phyloP scores from a whole-genome alignment of 2,797 vertebrate genomes.

The Sebastes trivittatus region DNA sequence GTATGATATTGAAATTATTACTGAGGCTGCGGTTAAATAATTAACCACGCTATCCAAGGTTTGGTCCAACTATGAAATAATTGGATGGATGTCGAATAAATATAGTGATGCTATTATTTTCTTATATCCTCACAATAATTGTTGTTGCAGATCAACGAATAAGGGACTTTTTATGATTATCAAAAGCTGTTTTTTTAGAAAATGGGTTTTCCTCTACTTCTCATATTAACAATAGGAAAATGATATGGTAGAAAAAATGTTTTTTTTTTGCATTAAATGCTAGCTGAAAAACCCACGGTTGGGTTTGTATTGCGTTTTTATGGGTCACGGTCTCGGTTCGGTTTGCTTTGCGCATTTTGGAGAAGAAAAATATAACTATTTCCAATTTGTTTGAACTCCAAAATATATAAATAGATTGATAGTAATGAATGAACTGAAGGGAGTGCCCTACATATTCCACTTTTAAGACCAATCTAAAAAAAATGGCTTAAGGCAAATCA shows the following conservation, averaged over 20 bases:
- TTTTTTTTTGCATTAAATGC: neutral
- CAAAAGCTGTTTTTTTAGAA: neutral
- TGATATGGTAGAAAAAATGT: neutral
- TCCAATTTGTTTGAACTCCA: too few species aligned
- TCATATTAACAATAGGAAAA: neutral
- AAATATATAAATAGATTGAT: too few species aligned
- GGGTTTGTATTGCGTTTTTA: too few species aligned
- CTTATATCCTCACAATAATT: constrained; percentile 10
- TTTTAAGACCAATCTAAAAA: too few species aligned
- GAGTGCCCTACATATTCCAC: too few species aligned
- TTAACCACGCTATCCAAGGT: constrained; percentile 15
- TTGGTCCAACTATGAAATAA: constrained; percentile 33
- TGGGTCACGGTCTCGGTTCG: too few species aligned
- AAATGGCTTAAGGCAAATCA: too few species aligned
- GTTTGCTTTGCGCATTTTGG: too few species aligned
- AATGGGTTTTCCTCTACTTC: neutral
- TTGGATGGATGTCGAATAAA: constrained; percentile 39
- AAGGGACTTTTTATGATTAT: constrained; percentile 6
- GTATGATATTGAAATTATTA: constrained; percentile 54
- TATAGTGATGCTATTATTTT: constrained; percentile 8
- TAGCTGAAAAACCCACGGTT: too few species aligned
- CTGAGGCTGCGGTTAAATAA: constrained; percentile 54
- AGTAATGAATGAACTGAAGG: too few species aligned
- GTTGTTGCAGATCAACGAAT: neutral
- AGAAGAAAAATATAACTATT: too few species aligned